Evolutionary conservation across 2,113 vertebrate genomes (phyloP).

Genomic region (Engraulis encrasicolus): DNA sequence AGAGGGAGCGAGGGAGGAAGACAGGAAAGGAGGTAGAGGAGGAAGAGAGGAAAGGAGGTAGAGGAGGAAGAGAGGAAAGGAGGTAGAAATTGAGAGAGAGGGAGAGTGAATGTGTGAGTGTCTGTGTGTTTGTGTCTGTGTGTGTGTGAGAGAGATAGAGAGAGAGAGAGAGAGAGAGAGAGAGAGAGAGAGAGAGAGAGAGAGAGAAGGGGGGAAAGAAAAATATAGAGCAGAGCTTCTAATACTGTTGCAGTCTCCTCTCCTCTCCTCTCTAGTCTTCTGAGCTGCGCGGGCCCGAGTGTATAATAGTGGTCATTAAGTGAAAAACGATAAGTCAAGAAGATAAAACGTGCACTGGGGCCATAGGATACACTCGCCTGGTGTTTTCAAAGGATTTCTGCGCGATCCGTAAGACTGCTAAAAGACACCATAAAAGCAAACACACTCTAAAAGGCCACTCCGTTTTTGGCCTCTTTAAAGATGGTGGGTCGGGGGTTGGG

Average conservation of each 20-base stretch:
- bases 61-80: conserved; percentile 27
- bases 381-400: conserved; percentile 56
- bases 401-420: conserved; percentile 56
- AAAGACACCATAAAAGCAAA: conserved; percentile 57
- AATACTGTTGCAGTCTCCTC: conserved; percentile 44
- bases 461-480: conserved; percentile 40
- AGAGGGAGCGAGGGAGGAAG: conserved; percentile 44
- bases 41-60: conserved; percentile 43
- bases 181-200: conserved; percentile 48
- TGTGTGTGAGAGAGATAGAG: conserved; percentile 38
- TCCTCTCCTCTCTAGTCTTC: too few species aligned
- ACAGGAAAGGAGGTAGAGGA: conserved; percentile 22
- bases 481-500: too few species aligned
- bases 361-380: conserved; percentile 50
- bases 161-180: conserved; percentile 42
- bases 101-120: conserved; percentile 45
- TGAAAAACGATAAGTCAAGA: conserved; percentile 66
- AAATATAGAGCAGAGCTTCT: conserved; percentile 34
- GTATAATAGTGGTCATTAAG: conserved; percentile 66
- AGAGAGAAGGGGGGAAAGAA: conserved; percentile 30
- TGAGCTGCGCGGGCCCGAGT: conserved; percentile 43
- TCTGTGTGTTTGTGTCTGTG: too few species aligned
- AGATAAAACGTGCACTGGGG: conserved; percentile 66
- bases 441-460: conserved; percentile 41
- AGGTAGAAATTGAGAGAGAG: conserved; percentile 37